Percentiles rank a stretch among this genome's conserved stretches.
Conservation (phyloP, 1,140 invertebrate species). For the Trichonephila clavata region DNA sequence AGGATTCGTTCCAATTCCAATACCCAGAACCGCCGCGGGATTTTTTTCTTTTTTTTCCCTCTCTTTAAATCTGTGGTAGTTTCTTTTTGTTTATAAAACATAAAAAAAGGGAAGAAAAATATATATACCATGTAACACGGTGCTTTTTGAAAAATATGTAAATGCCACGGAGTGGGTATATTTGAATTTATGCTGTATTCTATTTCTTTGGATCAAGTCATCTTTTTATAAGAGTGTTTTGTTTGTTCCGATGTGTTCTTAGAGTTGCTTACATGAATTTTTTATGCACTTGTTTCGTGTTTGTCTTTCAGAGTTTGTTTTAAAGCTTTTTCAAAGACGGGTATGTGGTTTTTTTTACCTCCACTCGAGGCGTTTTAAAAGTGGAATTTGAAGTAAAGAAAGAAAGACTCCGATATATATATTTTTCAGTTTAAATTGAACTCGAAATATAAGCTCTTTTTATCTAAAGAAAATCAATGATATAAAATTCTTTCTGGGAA, state of each 20-base stretch:
- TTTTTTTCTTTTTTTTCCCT: constrained; percentile 12
- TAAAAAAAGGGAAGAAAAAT: background rate
- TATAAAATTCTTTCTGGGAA: too few species aligned
- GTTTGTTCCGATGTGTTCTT: constrained; percentile 53
- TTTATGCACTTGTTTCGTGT: constrained; percentile 37
- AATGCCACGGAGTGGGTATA: constrained; percentile 42
- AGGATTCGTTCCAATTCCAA: constrained; percentile 66
- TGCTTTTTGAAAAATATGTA: constrained; percentile 58
- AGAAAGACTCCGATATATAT: background rate
- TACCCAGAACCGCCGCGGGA: constrained; percentile 49
- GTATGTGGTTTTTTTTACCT: background rate
- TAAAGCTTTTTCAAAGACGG: background rate
- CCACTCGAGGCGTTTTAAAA: constrained; percentile 44
- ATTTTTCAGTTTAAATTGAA: constrained; percentile 8
- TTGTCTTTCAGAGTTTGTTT: constrained; percentile 55
- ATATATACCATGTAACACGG: background rate
- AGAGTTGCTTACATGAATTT: constrained; percentile 53
- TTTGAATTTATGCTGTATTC: constrained; percentile 66
- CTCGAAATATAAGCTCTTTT: background rate
- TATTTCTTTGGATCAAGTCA: constrained; percentile 52
- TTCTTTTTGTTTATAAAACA: constrained; percentile 66
- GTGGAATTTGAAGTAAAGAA: background rate
- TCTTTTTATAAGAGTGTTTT: constrained; percentile 59
- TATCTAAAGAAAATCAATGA: too few species aligned
- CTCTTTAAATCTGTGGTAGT: background rate